A percentile compares a stretch with the other conserved stretches of the same genome.
phyloP scores from a whole-genome alignment of 1,140 invertebrate species.

The Drosophila subobscura region DNA sequence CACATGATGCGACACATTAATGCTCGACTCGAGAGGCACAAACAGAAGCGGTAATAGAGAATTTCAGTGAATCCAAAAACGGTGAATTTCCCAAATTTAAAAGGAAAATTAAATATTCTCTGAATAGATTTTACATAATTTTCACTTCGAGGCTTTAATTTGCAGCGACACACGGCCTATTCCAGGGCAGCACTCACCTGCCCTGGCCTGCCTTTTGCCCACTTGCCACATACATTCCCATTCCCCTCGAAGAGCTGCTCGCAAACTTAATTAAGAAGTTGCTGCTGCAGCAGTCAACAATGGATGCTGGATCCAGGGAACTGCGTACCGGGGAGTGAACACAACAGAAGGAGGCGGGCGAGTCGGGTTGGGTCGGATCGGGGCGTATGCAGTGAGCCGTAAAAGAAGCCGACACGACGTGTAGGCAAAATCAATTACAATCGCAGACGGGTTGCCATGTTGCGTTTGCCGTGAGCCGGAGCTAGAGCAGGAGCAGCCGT shows the following conservation, averaged over 20 bases:
- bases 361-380: not conserved
- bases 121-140: no score
- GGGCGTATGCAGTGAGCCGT: slow-evolving; percentile 45
- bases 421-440: slow-evolving; percentile 77
- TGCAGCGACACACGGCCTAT: slow-evolving; percentile 12
- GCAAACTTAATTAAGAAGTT: slow-evolving; percentile 79
- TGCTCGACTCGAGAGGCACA: not conserved
- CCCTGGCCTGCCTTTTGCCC: not conserved
- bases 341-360: slow-evolving; percentile 1
- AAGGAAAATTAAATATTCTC: no score
- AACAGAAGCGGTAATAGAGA: not conserved
- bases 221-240: no score
- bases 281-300: slow-evolving; percentile 48
- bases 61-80: no score
- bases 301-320: not conserved
- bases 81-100: not conserved
- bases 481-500: not conserved
- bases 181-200: slow-evolving; percentile 27
- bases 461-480: slow-evolving; percentile 8
- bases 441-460: slow-evolving; percentile 38
- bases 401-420: slow-evolving; percentile 58
- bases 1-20: not conserved
- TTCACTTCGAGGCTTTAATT: no score
- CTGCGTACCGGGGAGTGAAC: not conserved
- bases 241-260: slow-evolving; percentile 46